These are phyloP conservation scores for Chloropsis hardwickii DNA, from an alignment of 2,113 vertebrate genomes.

Conservation along the genomic window DNA sequence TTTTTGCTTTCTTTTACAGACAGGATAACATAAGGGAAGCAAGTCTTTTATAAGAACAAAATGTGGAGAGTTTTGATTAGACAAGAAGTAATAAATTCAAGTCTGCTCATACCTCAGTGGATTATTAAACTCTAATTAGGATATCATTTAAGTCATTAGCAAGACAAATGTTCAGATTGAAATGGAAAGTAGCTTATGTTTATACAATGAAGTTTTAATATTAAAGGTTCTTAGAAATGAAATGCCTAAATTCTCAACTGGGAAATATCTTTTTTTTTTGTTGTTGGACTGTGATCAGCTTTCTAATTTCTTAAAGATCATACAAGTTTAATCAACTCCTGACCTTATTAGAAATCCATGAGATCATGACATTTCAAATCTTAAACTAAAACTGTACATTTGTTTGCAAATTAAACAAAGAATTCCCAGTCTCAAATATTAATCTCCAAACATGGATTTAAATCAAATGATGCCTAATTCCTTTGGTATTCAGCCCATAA, in stretches of 20 bases:
- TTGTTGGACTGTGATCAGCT: neutral
- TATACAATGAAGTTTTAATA: constrained; percentile 11
- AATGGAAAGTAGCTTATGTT: neutral
- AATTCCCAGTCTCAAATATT: neutral
- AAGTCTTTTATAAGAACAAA: neutral
- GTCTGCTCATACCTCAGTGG: neutral
- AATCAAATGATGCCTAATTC: neutral
- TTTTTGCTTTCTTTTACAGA: neutral
- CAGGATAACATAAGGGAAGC: neutral
- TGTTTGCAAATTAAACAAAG: neutral
- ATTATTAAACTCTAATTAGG: neutral
- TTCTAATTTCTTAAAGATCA: neutral
- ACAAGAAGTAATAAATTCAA: neutral
- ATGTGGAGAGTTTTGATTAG: neutral
- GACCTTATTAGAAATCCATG: neutral
- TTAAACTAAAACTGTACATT: neutral
- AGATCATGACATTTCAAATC: neutral
- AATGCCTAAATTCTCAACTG: neutral
- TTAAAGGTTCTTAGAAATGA: neutral
- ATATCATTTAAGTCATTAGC: constrained; percentile 3
- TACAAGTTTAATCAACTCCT: neutral
- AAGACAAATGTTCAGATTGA: constrained; percentile 1
- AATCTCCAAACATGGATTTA: neutral
- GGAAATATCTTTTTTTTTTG: neutral
- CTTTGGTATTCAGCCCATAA: neutral